Base-by-base conservation (phyloP, 2,797 vertebrate genomes). In the Alfaro cultratus region DNA sequence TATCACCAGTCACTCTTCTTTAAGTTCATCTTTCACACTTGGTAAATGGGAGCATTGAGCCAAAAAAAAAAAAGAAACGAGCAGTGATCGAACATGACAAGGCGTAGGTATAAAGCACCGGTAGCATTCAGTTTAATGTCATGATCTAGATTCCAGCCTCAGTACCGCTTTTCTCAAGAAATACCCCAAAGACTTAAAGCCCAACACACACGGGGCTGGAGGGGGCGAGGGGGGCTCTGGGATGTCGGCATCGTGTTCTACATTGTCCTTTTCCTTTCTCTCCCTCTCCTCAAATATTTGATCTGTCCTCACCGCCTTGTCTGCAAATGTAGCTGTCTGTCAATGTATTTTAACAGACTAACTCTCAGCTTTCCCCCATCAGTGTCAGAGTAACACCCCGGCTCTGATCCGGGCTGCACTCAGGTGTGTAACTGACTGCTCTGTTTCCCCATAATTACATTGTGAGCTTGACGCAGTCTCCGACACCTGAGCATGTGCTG, bases 381-480 rank as follows among this genome's bases (percentile, higher is more conserved):
- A 92, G 87, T 91, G 92, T 92, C 91, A 91, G 74, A 88, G 87
- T 88, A 89, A 90, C 93, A 88, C 86, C 85, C 82, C 82, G 55
- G 83, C 85, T 93, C 93, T 93, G 90, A 94, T 94, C 91, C 76
- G n/a, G 78, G 89, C 91, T 79, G 89, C 91, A 88, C 90, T 94
- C 92, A 94, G 92, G 91, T 94, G 92, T 94, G 91, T 92, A 94
- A 94, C 93, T 91, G 90, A 93, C 92, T 94, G 92, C 94, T 94
- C 91, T 87, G 90, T 92, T 93, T 92, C 89, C 87, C 91, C 83
- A 85, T 95, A 95, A 95, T 95, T 95, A 95, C 93, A 93, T 86
- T 89, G 92, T 89, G 92, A 92, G 87, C 89, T 81, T 75, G 86
- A 93, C 84, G 86, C 87, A 87, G 91, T 88, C 90, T 94, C 87